A percentile compares a stretch with the other conserved stretches of the same genome.
Evolutionary conservation across 92 coral and sea anemone species (phyloP).

Genomic region (Blastomussa wellsi): DNA sequence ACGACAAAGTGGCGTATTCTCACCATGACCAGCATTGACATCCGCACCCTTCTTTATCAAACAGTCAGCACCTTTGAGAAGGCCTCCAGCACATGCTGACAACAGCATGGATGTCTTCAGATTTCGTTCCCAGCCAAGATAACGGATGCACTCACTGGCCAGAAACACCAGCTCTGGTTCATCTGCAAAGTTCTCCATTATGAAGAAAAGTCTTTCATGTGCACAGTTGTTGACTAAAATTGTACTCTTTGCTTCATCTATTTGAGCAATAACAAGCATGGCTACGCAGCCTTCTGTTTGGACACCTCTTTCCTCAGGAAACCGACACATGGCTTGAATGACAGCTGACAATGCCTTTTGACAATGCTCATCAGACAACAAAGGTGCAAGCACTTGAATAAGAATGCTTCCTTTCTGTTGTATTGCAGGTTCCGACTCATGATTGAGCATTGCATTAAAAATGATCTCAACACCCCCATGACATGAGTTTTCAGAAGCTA

Average conservation of each 20-base stretch:
- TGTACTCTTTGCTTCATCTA: conserved; percentile 65
- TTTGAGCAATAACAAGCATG: conserved; percentile 76
- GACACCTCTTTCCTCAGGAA: conserved; percentile 61
- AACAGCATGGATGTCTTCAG: conserved; percentile 83
- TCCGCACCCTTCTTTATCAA: conserved; percentile 90
- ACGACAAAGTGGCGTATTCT: conserved; percentile 82
- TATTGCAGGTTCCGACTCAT: conserved; percentile 51
- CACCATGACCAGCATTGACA: conserved; percentile 84
- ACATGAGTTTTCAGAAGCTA: conserved; percentile 50
- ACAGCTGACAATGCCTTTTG: conserved; percentile 46
- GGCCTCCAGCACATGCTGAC: conserved; percentile 86
- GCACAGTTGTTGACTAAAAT: conserved; percentile 73
- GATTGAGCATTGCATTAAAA: conserved; percentile 62
- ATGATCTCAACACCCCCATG: conserved; percentile 47
- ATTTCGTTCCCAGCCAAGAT: conserved; percentile 77
- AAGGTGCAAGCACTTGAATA: conserved; percentile 72
- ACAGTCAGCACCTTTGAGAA: conserved; percentile 74
- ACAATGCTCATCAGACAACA: conserved; percentile 58
- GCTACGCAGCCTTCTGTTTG: conserved; percentile 87
- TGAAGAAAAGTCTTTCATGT: conserved; percentile 81
- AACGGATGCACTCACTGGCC: conserved; percentile 87
- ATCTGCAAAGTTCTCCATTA: conserved; percentile 69
- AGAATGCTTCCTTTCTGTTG: conserved; percentile 83
- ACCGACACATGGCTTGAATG: conserved; percentile 70
- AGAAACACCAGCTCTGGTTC: conserved; percentile 60